A percentile compares a stretch with the other conserved stretches of the same genome.
Evolutionary conservation across 1,140 invertebrate genomes (phyloP).

Genomic region (Drosophila tsacasi): DNA sequence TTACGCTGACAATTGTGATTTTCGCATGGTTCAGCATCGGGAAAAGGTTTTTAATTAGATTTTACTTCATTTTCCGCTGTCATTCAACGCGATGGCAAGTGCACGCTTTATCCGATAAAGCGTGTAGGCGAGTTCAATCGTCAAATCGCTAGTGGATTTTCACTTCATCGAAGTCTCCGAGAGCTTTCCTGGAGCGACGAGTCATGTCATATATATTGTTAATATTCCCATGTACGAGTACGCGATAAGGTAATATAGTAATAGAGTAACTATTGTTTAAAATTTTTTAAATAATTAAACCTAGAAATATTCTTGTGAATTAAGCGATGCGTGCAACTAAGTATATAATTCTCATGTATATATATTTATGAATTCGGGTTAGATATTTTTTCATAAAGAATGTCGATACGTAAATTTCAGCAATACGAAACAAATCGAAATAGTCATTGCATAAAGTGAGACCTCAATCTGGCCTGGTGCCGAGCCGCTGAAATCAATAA

Average conservation of each 20-base stretch:
- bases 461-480: background rate
- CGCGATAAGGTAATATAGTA: too few relatives aligned
- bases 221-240: too few relatives aligned
- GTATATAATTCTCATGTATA: too few relatives aligned
- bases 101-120: conserved; percentile 16
- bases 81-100: conserved; percentile 46
- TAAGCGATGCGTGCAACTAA: background rate
- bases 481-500: background rate
- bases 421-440: background rate
- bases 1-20: conserved; percentile 80
- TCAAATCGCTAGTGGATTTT: conserved; percentile 18
- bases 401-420: background rate
- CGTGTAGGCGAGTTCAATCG: conserved; percentile 1
- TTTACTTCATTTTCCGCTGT: conserved; percentile 71
- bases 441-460: background rate
- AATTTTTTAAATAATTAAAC: too few relatives aligned
- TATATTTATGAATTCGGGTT: background rate
- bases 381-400: background rate
- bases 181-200: background rate
- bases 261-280: too few relatives aligned
- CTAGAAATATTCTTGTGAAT: too few relatives aligned
- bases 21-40: conserved; percentile 39
- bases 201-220: too few relatives aligned
- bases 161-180: conserved; percentile 17
- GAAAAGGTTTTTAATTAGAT: conserved; percentile 77